phyloP scores from a whole-genome alignment of 2,113 vertebrate genomes.

The Alethe castanea region DNA sequence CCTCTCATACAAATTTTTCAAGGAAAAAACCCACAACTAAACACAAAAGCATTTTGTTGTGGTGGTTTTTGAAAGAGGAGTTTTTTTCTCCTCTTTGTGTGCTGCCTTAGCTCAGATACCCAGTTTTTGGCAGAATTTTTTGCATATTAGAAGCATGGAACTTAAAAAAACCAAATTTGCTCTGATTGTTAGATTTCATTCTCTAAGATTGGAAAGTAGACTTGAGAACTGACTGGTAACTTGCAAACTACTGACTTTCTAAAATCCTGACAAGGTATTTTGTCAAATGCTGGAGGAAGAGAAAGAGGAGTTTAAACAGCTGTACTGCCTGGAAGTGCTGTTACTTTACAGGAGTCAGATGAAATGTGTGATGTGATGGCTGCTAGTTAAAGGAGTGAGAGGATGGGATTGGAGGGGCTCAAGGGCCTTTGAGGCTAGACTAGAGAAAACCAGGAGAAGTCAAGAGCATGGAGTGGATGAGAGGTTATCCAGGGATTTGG shows the following conservation, averaged over 20 bases:
- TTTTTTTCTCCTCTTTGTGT: rapidly evolving
- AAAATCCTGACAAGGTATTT: not conserved
- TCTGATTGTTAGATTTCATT: not conserved
- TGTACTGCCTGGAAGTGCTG: not conserved
- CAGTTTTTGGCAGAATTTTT: not conserved
- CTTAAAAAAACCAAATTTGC: not conserved
- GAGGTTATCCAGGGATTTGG: not conserved
- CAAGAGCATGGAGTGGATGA: rapidly evolving
- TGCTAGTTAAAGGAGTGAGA: not conserved
- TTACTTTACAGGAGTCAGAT: not conserved
- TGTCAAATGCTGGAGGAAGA: not conserved
- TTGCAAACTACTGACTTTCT: not conserved
- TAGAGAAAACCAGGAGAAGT: not conserved
- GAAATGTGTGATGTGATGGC: not conserved
- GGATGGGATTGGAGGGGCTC: not conserved
- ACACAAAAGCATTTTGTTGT: not conserved
- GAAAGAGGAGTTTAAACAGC: not conserved
- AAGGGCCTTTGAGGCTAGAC: not conserved
- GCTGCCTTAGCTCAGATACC: not conserved
- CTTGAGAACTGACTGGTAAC: not conserved
- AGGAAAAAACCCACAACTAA: rapidly evolving
- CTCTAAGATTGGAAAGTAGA: not conserved
- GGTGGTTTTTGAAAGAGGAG: not conserved
- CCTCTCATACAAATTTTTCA: not conserved
- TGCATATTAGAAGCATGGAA: not conserved